Evolutionary conservation across 2,113 vertebrate species (phyloP).

Genomic region (Melierax canorus): DNA sequence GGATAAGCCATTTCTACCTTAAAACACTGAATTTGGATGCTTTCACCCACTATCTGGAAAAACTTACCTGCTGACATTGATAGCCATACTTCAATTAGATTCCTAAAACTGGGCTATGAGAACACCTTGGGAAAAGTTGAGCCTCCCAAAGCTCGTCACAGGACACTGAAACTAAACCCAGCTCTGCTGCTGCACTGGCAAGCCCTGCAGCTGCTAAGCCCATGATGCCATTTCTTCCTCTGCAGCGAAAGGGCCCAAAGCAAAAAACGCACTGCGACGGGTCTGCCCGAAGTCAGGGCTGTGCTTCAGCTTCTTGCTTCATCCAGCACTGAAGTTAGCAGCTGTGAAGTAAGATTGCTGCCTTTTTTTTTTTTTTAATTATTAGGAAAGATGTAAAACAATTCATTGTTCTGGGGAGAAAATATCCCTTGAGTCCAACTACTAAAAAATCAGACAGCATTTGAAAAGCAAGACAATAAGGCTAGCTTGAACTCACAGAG

Average conservation of each 20-base stretch:
- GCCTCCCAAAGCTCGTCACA: neutral
- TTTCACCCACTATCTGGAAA: neutral
- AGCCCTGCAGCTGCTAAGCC: neutral
- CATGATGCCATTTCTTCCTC: neutral
- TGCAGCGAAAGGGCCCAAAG: neutral
- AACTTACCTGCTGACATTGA: neutral
- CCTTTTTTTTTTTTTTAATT: neutral
- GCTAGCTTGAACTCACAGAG: neutral
- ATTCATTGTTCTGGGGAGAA: neutral
- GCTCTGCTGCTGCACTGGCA: neutral
- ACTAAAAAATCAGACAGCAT: conserved; percentile 37
- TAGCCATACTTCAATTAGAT: neutral
- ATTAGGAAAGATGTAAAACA: neutral
- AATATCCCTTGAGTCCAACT: conserved; percentile 3
- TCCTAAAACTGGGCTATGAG: neutral
- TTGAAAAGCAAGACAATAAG: conserved; percentile 28
- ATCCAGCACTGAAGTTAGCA: neutral
- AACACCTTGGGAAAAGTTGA: neutral
- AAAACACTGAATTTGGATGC: neutral
- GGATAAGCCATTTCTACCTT: neutral
- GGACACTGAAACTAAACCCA: neutral
- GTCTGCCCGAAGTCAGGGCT: neutral
- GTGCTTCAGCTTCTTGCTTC: neutral
- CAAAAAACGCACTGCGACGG: neutral
- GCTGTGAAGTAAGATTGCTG: neutral